Percentiles rank a stretch among this genome's conserved stretches.
These are phyloP conservation scores for Lepilemur septentrionalis DNA, from an alignment of 2,797 vertebrate genomes.

Conservation along the genomic window DNA sequence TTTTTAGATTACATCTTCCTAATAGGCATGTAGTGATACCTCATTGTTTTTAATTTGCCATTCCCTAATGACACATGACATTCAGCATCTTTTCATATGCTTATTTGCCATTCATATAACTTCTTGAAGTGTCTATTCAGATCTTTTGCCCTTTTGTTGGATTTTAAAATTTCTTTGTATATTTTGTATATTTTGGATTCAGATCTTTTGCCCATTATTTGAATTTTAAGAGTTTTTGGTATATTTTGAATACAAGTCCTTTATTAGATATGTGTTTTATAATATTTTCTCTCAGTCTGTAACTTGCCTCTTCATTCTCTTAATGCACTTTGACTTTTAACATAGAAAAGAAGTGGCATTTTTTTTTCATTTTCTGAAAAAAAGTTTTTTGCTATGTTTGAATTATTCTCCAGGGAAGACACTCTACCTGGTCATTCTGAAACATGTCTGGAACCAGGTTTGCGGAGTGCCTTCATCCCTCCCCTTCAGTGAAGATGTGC, in stretches of 20 bases:
- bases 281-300: not conserved
- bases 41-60: not conserved
- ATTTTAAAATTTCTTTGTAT: not conserved
- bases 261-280: not conserved
- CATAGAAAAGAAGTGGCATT: not conserved
- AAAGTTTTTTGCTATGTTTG: not conserved
- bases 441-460: not conserved
- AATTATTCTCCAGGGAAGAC: not conserved
- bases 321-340: constrained; percentile 10
- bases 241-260: not conserved
- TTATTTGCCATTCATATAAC: not conserved
- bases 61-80: not conserved
- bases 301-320: not conserved
- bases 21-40: not conserved
- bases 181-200: not conserved
- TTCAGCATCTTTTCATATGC: not conserved
- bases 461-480: not conserved
- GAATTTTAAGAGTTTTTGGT: not conserved
- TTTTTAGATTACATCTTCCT: not conserved
- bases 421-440: not conserved
- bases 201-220: not conserved
- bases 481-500: not conserved
- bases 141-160: not conserved
- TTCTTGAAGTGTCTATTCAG: not conserved
- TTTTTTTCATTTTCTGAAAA: not conserved